A percentile compares a stretch with the other conserved stretches of the same genome.
Conservation (phyloP, 2,113 vertebrate species). For the Bambusicola thoracicus region DNA sequence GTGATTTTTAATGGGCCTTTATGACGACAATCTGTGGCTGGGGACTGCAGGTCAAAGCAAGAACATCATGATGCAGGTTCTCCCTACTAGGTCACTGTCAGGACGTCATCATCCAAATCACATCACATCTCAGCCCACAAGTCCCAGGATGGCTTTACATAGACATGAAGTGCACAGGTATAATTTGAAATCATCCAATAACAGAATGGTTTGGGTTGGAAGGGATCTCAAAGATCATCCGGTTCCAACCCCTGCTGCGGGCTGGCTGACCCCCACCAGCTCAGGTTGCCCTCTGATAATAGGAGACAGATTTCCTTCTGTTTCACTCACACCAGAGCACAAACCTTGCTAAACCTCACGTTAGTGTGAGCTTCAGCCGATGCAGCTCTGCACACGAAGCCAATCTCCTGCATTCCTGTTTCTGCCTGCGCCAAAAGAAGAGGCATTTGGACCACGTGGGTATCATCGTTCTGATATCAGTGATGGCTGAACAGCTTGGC, state of each 20-base stretch:
- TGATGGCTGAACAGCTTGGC: neutral
- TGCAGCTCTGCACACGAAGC: neutral
- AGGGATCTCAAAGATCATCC: neutral
- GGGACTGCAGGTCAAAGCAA: neutral
- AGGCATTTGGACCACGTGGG: neutral
- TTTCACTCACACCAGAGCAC: rapidly evolving
- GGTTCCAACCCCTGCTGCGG: neutral
- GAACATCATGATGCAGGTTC: neutral
- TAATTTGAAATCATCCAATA: neutral
- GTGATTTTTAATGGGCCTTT: neutral
- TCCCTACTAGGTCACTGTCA: neutral
- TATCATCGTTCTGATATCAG: rapidly evolving
- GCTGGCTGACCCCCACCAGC: neutral
- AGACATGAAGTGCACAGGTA: neutral
- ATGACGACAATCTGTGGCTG: neutral
- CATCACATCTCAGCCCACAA: neutral
- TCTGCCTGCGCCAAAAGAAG: neutral
- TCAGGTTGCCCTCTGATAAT: neutral
- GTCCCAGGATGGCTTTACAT: neutral
- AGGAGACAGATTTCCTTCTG: neutral
- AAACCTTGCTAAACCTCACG: neutral
- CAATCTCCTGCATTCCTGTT: neutral
- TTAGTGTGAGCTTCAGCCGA: neutral
- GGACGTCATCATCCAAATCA: neutral
- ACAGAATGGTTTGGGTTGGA: neutral